phyloP scores from a whole-genome alignment of 2,113 vertebrate species.

The Sminthopsis crassicaudata region DNA sequence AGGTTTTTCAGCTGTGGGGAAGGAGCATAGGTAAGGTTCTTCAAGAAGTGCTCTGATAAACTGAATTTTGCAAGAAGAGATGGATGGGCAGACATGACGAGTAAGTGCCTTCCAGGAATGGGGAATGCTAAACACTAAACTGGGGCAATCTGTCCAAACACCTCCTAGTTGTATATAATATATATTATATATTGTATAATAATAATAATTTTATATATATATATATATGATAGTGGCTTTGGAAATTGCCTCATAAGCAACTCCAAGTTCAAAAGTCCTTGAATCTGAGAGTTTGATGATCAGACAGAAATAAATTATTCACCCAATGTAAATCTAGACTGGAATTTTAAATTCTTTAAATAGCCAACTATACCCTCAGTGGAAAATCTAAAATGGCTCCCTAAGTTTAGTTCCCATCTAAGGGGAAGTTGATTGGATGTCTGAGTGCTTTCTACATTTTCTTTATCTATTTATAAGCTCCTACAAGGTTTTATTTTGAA shows the following conservation, averaged over 20 bases:
- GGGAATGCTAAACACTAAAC: neutral
- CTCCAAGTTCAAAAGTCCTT: neutral
- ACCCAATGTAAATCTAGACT: neutral
- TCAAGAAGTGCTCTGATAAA: no score
- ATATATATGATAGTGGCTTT: neutral
- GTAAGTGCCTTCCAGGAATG: neutral
- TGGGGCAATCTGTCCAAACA: neutral
- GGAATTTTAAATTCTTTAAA: neutral
- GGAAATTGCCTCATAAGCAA: neutral
- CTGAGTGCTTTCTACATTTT: neutral
- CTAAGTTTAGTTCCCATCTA: neutral
- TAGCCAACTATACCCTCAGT: neutral
- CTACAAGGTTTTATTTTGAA: neutral
- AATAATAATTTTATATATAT: no score
- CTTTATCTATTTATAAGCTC: neutral
- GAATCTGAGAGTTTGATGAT: neutral
- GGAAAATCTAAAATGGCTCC: neutral
- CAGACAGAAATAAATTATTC: neutral
- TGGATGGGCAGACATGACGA: neutral
- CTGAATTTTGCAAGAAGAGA: neutral
- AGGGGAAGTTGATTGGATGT: neutral
- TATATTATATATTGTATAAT: no score
- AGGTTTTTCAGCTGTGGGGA: neutral
- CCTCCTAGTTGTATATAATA: no score
- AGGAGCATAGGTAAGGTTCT: no score